Evolutionary conservation across 2,113 vertebrate genomes (phyloP), one percentile per base, ranked within the genome.

Genomic region (Beaufortia kweichowensis): DNA sequence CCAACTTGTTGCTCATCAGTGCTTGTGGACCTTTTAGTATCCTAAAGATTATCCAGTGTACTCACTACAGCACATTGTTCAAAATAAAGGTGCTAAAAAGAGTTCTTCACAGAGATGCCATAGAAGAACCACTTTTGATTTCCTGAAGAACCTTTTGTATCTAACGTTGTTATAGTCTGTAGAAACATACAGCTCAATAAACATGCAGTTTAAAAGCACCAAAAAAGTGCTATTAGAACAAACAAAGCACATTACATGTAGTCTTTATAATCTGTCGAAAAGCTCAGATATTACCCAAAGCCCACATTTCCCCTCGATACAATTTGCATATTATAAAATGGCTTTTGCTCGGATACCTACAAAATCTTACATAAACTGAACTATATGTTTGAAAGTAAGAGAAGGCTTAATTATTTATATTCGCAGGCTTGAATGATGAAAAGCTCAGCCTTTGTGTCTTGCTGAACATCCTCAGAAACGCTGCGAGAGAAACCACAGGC

Each of bases 391-490:
- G 14, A 21, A 23, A 15, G 10, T 81, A 83, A 84, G 61, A 85
- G 80, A 86, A 84, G 83, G 85, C 88, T 89, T 90, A 89, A 88
- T 84, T 87, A 81, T 77, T 62, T 77, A 86, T 85, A 88, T 88
- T 82, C 26, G 26, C 63, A 28, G 79, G 84, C 85, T 84, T 85
- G 88, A 87, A 86, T 90, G 88, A 90, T 90, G 84, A 90, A 89
- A 90, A 87, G 88, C 88, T 85, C 83, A 87, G 83, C 86, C 87
- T 93, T 91, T 92, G 89, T 92, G 83, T 90, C 84, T 84, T 79
- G 6, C 77, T 87, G 84, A 86, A 87, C 87, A 90, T 88, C 86
- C 85, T 71, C 86, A 88, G 88, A 89, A 89, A 89, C 86, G 78
- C 84, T 86, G 86, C 84, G 31, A 83, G 86, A 88, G 86, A 90